A percentile compares a stretch with the other conserved stretches of the same genome.
Evolutionary conservation across 2,888 invertebrate species (phyloP).

Genomic region (Lydus trimaculatus): DNA sequence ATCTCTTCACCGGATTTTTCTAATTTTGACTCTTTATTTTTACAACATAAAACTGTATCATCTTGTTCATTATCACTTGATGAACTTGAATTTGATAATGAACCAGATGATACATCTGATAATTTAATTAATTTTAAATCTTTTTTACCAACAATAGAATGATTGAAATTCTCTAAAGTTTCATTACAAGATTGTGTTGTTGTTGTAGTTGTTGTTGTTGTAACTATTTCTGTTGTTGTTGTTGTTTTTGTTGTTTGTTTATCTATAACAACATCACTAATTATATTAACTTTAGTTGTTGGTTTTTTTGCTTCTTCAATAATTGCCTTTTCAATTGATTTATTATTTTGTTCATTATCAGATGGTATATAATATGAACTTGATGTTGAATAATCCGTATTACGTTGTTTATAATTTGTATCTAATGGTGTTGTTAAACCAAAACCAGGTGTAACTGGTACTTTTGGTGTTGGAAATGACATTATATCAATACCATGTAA

Average conservation of each 20-base stretch:
- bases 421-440: slow-evolving; percentile 46
- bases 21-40: slow-evolving; percentile 10
- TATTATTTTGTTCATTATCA: slow-evolving; percentile 52
- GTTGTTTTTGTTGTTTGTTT: slow-evolving; percentile 1
- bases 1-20: slow-evolving; percentile 8
- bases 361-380: slow-evolving; percentile 59
- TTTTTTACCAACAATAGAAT: slow-evolving; percentile 51
- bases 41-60: slow-evolving; percentile 34
- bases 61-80: slow-evolving; percentile 18
- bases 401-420: slow-evolving; percentile 39
- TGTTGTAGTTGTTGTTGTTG: no score
- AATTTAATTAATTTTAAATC: slow-evolving; percentile 50
- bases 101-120: slow-evolving; percentile 3
- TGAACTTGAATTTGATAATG: slow-evolving; percentile 21
- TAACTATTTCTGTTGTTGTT: not conserved
- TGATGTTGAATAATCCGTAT: slow-evolving; percentile 58
- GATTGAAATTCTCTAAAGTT: slow-evolving; percentile 41
- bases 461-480: slow-evolving; percentile 52
- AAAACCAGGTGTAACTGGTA: slow-evolving; percentile 55
- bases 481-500: slow-evolving; percentile 49
- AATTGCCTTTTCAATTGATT: slow-evolving; percentile 46
- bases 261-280: slow-evolving; percentile 25
- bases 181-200: not conserved
- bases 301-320: slow-evolving; percentile 38
- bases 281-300: slow-evolving; percentile 15